Base-by-base conservation (phyloP, 2,888 invertebrate species). In the Amiota minor region DNA sequence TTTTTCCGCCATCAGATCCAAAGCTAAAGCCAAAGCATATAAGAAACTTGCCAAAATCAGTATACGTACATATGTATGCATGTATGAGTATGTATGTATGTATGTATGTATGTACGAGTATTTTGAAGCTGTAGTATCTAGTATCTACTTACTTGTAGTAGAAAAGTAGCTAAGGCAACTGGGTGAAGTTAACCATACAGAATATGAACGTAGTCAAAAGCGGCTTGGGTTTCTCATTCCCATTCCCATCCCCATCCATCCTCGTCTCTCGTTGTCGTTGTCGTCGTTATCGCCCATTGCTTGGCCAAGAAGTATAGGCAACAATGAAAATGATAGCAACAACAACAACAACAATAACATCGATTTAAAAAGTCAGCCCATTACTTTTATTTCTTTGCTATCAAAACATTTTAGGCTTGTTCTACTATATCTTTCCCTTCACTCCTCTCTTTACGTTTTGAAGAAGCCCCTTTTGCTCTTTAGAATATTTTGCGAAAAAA, bases 311-410 rank as follows among this genome's bases (percentile, higher is more conserved):
- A 35, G 4, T 23, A 23, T 23, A 23, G 35, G n/a, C n/a, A n/a
- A n/a, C n/a, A n/a, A n/a, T n/a, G n/a, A n/a, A n/a, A n/a, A n/a
- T n/a, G n/a, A n/a, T 4, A 35, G 35, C n/a, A n/a, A 35, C 2
- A 35, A 35, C 6, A 6, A 35, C 2, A 35, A 6, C 35, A 35
- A 35, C 35, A 35, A 35, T 0, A 35, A 35, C 35, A 35, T 35
- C 35, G 6, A 35, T 35, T 35, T 16, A 67, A 71, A 67, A 70
- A 67, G 74, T 59, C 59, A 45, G 71, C 71, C 76, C 77, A 75
- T 73, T 78, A 74, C 70, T 76, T 82, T 81, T 80, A 84, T 85
- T 81, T 82, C 71, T 82, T 79, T 78, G 80, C 80, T 80, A 84
- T 81, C 86, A 81, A 79, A 35, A 35, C 35, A 35, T 35, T 35